Evolutionary conservation across 2,113 vertebrate species (phyloP), one percentile per base, ranked within the genome.

Genomic region (Cisticola juncidis): DNA sequence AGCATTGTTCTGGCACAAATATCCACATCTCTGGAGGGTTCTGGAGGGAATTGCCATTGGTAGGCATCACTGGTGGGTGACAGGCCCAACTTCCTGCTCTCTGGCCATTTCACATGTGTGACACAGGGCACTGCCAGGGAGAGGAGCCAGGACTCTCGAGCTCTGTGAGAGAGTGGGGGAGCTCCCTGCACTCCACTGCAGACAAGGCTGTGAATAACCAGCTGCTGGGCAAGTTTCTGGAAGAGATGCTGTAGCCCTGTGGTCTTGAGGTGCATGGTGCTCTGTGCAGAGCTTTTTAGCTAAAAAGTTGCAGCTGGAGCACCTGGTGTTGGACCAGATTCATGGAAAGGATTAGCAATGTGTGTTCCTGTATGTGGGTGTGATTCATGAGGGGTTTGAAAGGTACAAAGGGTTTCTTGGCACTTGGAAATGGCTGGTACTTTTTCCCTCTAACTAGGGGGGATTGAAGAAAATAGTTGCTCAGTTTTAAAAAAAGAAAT

Each of bases 251-350:
- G 11, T 12, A 35, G 57, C 35, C 31, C n/a, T 21, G 1, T 4
- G 33, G 44, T 16, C 45, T 22, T 4, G 2, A 66, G 24, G 18
- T 25, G 8, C 0, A 0, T 18, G 3, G 56, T 25, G 12, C 29
- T 22, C 42, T n/a, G 9, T 38, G 40, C 24, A 18, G 53, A 22
- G 42, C 13, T 31, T 66, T 77, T 44, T 28, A 64, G 14, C 5
- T 35, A 9, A 71, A 61, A 25, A 0, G 9, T 4, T 21, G 2
- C 29, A 23, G 35, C 19, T 69, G 45, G 26, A 35, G 16, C 8
- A 36, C 6, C 26, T 29, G 57, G 4, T 22, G 24, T 31, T 33
- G 38, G 23, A 42, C 22, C 16, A 45, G 48, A 6, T 38, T 35
- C 8, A 23, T 31, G 40, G 40, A 12, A 64, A 71, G 42, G 22